phyloP scores from a whole-genome alignment of 2,888 invertebrate genomes.

The Lepidocyrtoides sp. region DNA sequence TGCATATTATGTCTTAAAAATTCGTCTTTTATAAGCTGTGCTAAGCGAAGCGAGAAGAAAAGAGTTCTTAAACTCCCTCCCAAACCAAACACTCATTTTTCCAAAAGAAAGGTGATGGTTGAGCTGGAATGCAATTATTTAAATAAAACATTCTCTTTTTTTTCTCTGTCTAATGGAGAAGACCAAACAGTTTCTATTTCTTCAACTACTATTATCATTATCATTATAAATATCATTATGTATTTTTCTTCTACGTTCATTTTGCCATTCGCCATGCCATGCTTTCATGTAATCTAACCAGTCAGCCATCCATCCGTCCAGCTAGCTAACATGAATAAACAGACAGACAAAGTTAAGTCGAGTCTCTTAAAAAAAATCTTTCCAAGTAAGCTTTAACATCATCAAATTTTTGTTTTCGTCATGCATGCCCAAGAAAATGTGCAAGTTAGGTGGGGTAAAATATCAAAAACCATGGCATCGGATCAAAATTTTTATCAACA shows the following conservation, averaged over 20 bases:
- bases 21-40: conserved; percentile 41
- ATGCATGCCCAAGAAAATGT: conserved; percentile 44
- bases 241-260: not conserved
- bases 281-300: conserved; percentile 11
- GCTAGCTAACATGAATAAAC: not conserved
- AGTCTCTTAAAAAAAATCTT: not conserved
- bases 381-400: conserved; percentile 7
- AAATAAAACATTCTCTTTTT: not conserved
- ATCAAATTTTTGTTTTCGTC: not conserved
- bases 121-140: conserved; percentile 60
- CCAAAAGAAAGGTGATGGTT: conserved; percentile 34
- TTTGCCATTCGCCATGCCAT: conserved; percentile 33
- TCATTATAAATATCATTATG: conserved; percentile 14
- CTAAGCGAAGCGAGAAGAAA: conserved; percentile 49
- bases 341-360: not conserved
- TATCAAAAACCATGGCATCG: conserved; percentile 6
- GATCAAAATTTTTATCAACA: conserved; percentile 5
- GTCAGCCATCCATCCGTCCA: conserved; percentile 51
- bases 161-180: conserved; percentile 52
- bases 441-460: conserved; percentile 21
- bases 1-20: conserved; percentile 27
- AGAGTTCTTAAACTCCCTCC: not conserved
- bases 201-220: conserved; percentile 42
- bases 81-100: conserved; percentile 35
- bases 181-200: conserved; percentile 37